Percentiles rank a stretch among this genome's conserved stretches.
phyloP scores from a whole-genome alignment of 2,113 vertebrate genomes.

The Microtus richardsoni region DNA sequence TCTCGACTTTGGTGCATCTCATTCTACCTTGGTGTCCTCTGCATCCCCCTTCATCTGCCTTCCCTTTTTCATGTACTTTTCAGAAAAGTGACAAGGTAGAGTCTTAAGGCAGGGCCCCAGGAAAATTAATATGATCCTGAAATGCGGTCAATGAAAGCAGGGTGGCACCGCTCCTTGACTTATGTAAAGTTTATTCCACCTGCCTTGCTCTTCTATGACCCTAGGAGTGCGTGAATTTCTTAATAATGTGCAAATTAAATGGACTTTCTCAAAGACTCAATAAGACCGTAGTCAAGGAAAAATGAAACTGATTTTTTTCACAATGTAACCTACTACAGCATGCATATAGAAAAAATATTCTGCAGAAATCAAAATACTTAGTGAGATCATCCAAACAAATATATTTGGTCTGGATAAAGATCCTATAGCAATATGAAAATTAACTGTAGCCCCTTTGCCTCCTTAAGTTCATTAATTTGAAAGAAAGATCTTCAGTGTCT shows the following conservation, averaged over 20 bases:
- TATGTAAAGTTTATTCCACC: conserved; percentile 83
- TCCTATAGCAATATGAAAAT: neutral
- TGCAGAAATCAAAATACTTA: conserved; percentile 15
- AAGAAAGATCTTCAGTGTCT: conserved; percentile 35
- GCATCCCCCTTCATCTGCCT: conserved; percentile 72
- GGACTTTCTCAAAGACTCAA: conserved; percentile 79
- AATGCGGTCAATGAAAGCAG: conserved; percentile 74
- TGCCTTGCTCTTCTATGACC: conserved; percentile 77
- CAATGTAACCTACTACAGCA: neutral
- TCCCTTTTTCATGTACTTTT: conserved; percentile 56
- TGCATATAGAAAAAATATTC: conserved; percentile 26
- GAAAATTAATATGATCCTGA: conserved; percentile 67
- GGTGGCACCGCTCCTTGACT: conserved; percentile 75
- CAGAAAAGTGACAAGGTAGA: conserved; percentile 68
- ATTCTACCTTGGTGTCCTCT: conserved; percentile 59
- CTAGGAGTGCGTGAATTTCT: conserved; percentile 78
- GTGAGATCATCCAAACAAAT: neutral
- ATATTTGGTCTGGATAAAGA: conserved; percentile 25
- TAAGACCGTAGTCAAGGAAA: conserved; percentile 58
- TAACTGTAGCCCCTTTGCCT: conserved; percentile 1
- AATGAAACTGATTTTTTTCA: conserved; percentile 46
- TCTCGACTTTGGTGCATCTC: conserved; percentile 36
- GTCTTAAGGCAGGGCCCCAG: conserved; percentile 37
- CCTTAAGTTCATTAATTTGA: neutral
- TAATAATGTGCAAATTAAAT: conserved; percentile 85